These are phyloP conservation scores for Ginglymostoma cirratum DNA, from an alignment of 2,113 vertebrate genomes.

Conservation along the genomic window DNA sequence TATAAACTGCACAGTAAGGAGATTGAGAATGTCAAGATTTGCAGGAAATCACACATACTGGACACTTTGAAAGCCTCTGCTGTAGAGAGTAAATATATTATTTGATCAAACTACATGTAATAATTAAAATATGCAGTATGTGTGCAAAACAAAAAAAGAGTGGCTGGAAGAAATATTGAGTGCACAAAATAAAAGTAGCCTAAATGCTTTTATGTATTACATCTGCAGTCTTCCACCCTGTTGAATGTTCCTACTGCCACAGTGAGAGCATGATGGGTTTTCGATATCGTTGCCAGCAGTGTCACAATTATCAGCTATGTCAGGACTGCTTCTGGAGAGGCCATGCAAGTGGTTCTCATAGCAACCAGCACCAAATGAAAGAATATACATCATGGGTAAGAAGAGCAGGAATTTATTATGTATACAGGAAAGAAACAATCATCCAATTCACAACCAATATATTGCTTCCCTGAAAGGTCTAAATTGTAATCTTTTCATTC, in stretches of 20 bases:
- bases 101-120: neutral
- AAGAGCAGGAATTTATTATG: conserved; percentile 14
- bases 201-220: conserved; percentile 33
- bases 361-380: conserved; percentile 99
- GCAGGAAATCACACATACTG: neutral
- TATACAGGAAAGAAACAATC: neutral
- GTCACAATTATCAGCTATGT: conserved; percentile 99
- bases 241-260: conserved; percentile 97
- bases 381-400: conserved; percentile 99
- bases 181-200: neutral
- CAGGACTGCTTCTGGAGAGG: conserved; percentile 99
- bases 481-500: neutral
- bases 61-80: neutral
- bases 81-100: neutral
- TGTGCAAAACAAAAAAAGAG: neutral
- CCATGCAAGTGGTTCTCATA: conserved; percentile 94
- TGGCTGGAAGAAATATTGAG: neutral
- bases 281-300: conserved; percentile 98
- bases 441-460: neutral
- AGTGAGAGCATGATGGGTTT: conserved; percentile 99
- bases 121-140: neutral
- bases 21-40: neutral
- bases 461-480: neutral
- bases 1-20: neutral
- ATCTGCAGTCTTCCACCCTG: conserved; percentile 89